Base-by-base conservation (phyloP, 1,140 invertebrate species). In the Apis florea region DNA sequence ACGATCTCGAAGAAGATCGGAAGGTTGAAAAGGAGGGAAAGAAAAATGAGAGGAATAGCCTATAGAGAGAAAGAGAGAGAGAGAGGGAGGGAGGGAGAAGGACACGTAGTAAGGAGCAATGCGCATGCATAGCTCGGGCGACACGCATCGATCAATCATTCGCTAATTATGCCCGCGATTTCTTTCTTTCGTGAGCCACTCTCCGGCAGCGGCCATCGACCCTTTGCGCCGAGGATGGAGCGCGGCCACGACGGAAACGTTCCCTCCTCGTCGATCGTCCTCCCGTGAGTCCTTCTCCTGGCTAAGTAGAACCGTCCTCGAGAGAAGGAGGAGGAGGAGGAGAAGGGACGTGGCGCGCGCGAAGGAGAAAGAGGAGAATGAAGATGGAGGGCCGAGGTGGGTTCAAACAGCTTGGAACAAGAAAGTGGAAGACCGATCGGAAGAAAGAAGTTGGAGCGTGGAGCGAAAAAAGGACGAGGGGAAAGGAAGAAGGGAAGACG, bases 71-170 rank as follows among this genome's bases (percentile, higher is more conserved):
- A 51, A 56, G 58, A 77, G 61, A 47, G 66, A 61, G 64, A 59
- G n/a, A 31, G 58, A 54, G 59, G 53, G 61, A 13, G 19, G 53
- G 51, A 68, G 68, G 77, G 78, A 79, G 59, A 67, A 56, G 70
- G 87, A 85, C 21, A 17, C n/a, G 54, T 40, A n/a, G 51, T 78
- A 77, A 56, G 70, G 78, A 85, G 87, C 88, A 90, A 89, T 89
- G 84, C 85, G 87, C 89, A 89, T 90, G 91, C 91, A 92, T 91
- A 91, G 90, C 91, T 91, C 83, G 84, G 85, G 86, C 88, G 91
- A 92, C 90, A 90, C 89, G 88, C 91, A 92, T 92, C 92, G 90
- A 93, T 93, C 92, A 93, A 93, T 92, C 91, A 93, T 92, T 92
- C 92, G 90, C 90, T 92, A 93, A 93, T 93, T 92, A 93, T 93